Conservation (phyloP, 2,888 invertebrate genomes). For the Tholera decimalis region DNA sequence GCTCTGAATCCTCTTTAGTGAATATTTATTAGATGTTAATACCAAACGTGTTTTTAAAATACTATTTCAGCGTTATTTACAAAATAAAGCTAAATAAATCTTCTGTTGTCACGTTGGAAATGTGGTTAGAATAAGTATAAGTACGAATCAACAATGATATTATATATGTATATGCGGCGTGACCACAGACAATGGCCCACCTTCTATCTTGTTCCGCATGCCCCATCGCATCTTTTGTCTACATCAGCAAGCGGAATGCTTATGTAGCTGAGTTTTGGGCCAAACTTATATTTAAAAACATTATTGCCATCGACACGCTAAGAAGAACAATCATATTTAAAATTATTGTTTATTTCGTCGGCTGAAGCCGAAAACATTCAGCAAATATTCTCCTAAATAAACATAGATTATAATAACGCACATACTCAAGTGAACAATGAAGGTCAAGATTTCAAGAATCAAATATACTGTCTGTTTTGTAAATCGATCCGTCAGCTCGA, state of each 20-base stretch:
- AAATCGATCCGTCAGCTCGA: constrained; percentile 34
- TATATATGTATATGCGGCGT: too few relatives aligned
- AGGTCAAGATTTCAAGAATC: constrained; percentile 4
- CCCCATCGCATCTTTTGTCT: too few relatives aligned
- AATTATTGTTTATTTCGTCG: not conserved
- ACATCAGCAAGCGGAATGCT: too few relatives aligned
- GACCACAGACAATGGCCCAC: too few relatives aligned
- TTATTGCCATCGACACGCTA: too few relatives aligned
- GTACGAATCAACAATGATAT: constrained; percentile 6
- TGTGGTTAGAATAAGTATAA: constrained; percentile 1
- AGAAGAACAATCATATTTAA: constrained; percentile 7
- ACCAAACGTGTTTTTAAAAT: constrained; percentile 24
- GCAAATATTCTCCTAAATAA: not conserved
- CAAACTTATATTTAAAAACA: too few relatives aligned
- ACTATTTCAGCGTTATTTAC: constrained; percentile 4
- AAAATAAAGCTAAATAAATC: constrained; percentile 15
- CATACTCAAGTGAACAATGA: constrained; percentile 9
- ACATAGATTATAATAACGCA: not conserved
- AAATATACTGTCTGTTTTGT: constrained; percentile 26
- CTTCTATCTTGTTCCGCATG: too few relatives aligned
- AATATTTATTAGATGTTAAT: not conserved
- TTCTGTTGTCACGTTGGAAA: constrained; percentile 18
- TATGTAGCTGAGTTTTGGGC: too few relatives aligned
- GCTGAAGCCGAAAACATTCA: not conserved
- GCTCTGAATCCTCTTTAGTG: not conserved